Evolutionary conservation across 1,140 invertebrate species (phyloP), one percentile per base, ranked within the genome.

Genomic region (Bombus consobrinus): DNA sequence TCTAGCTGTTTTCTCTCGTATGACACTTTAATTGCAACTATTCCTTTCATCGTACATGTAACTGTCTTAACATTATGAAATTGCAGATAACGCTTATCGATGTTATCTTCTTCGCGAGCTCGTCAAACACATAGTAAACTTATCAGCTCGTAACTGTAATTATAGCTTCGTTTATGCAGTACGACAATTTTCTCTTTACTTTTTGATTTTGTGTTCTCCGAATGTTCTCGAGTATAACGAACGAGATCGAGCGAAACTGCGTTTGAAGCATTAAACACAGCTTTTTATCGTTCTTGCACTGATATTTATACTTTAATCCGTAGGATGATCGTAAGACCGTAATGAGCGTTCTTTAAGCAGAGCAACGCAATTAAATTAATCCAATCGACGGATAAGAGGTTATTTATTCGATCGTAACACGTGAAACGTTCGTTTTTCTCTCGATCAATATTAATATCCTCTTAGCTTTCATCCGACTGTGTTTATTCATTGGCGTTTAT

Each of bases 61-160:
- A 59, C 53, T 78, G 39, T 66, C 37, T 43, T 4, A 71, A 47
- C 34, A 37, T 71, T 81, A 71, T 57, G 34, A 59, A 39, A 73
- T 81, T 12, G 4, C 10, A 34, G 80, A 81, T 81, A 81, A 81
- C 37, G 13, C n/a, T 81, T 64, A 62, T 73, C 64, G 13, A 22
- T 39, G 8, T 80, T n/a, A 47, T 39, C 43, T 43, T 22, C n/a
- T 12, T 62, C 22, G 8, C n/a, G 10, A 34, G 43, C 18, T 32
- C 1, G 22, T 25, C 15, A 43, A 66, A 43, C 47, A 78, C n/a
- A 28, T n/a, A 62, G 41, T 13, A 15, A 8, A 22, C 37, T 47
- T 41, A 32, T 47, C 1, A 1, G 1, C 3, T 12, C 34, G 12
- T 22, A 10, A 22, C 39, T 25, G 22, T 2, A 68, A 68, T 28